Evolutionary conservation across 2,888 invertebrate species (phyloP).

Genomic region (Chrysotoxum bicinctum): DNA sequence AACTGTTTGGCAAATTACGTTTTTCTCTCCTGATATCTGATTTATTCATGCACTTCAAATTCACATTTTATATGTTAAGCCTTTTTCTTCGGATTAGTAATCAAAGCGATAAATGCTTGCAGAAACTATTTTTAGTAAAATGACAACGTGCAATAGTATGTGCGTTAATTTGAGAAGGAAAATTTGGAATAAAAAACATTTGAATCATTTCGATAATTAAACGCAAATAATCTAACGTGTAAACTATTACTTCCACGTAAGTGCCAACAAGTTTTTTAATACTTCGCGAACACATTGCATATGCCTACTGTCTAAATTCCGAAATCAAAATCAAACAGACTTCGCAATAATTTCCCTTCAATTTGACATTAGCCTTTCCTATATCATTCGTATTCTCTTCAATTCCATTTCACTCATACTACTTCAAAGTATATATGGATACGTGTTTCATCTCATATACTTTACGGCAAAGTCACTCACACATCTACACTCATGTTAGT

Average conservation of each 20-base stretch:
- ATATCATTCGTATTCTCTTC: conserved; percentile 46
- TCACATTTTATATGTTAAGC: no score
- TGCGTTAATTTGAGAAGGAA: no score
- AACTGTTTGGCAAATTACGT: no score
- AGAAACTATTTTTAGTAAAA: no score
- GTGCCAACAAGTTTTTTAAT: background rate
- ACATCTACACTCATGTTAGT: conserved; percentile 47
- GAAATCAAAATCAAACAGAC: conserved; percentile 34
- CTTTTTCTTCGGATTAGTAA: no score
- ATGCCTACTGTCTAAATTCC: conserved; percentile 31
- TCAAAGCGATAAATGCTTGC: no score
- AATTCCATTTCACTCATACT: conserved; percentile 33
- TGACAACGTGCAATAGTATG: no score
- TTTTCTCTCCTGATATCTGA: no score
- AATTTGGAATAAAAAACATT: no score
- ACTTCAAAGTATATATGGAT: conserved; percentile 14
- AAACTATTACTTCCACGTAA: background rate
- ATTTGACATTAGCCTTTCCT: conserved; percentile 49
- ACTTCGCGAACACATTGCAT: conserved; percentile 9
- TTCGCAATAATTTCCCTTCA: conserved; percentile 38
- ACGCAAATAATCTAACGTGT: background rate
- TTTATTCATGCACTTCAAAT: no score
- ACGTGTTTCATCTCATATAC: conserved; percentile 55
- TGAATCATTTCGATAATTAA: no score
- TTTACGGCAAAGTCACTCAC: conserved; percentile 44